Evolutionary conservation across 2,113 vertebrate genomes (phyloP).

Genomic region (Asarcornis scutulata): DNA sequence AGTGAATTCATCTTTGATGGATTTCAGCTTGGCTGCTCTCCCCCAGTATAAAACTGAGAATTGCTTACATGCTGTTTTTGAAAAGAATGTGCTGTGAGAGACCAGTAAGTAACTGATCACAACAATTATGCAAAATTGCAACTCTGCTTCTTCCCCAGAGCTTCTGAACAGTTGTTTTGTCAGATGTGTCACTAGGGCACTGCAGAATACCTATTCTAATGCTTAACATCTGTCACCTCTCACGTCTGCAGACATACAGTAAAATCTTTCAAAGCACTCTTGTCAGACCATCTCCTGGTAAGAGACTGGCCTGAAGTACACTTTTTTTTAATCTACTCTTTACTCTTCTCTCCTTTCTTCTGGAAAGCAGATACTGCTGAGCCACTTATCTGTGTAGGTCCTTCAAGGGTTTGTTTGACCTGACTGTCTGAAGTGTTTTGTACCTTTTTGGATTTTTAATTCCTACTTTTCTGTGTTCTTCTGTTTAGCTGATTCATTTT

Average conservation of each 20-base stretch:
- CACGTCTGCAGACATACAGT: background rate
- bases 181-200: background rate
- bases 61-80: background rate
- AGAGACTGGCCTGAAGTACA: background rate
- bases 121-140: background rate
- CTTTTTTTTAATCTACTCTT: background rate
- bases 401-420: background rate
- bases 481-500: background rate
- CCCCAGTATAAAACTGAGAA: background rate
- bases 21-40: constrained; percentile 1
- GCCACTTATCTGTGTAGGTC: background rate
- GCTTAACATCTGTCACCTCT: background rate
- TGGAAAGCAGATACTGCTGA: background rate
- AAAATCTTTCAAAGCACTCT: background rate
- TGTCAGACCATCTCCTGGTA: background rate
- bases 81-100: background rate
- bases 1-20: constrained; percentile 3
- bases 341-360: background rate
- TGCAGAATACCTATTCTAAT: background rate
- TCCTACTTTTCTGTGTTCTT: background rate
- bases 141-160: background rate
- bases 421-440: background rate
- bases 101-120: background rate
- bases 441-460: background rate
- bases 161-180: background rate